Base-by-base conservation (phyloP, 2,888 invertebrate genomes). In the Sclerodermus sp. region DNA sequence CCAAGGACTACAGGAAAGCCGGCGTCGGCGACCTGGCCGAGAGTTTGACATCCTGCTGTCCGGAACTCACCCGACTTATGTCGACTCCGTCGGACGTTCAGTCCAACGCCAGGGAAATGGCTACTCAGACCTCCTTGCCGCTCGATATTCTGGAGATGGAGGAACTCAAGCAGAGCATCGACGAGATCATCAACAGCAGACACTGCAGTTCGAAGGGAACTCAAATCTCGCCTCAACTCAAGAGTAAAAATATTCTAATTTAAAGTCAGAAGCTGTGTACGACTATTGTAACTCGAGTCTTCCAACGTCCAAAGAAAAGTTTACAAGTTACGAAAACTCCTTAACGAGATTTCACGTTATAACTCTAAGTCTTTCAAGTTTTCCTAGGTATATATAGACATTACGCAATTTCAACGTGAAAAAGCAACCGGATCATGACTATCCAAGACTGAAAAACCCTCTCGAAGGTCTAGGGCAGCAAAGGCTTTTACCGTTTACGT, bases 91-190 rank as follows among this genome's bases (percentile, higher is more conserved):
- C 60, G 2, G 74, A 74, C 12, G 49, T 55, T 5, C 69, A 70
- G 34, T 62, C 58, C 0, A 70, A 61, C 29, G 73, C 70, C 0
- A 62, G 76, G 13, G 78, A 78, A 67, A 77, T 77, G 49, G 72
- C 77, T 0, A 78, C 78, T 10, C 77, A 77, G 55, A 77, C 78
- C 1, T 74, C 74, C 0, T 49, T 77, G 9, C 76, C 77, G 0
- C 62, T 78, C 18, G 76, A 77, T 47, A 70, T 77, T 47, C 53
- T 77, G 15, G 77, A 78, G 53, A 76, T 77, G 76, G 77, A 77
- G 40, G 77, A 72, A 46, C 58, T 77, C n/a, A 75, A 76, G 47
- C 71, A 76, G 46, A 77, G 72, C 49, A 77, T 76, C 52, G 74
- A 76, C 39, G 76, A 77, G 43, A 71, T 77, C 41, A 75, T 77